These are phyloP conservation scores for Drosophila obscura DNA, from an alignment of 1,140 invertebrate species.

Conservation along the genomic window DNA sequence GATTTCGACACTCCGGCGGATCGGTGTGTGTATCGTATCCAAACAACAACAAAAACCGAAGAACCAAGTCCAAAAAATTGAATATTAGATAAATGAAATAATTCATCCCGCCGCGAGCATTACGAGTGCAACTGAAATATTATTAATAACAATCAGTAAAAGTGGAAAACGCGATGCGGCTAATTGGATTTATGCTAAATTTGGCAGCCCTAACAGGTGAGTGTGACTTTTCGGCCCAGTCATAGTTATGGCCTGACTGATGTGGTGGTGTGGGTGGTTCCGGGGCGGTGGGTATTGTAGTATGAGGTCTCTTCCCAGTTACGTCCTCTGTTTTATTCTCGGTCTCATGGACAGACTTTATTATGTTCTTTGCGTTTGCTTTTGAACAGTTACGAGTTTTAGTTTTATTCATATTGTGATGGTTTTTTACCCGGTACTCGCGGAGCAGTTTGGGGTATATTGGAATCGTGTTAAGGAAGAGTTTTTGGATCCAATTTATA, in stretches of 20 bases:
- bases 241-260: slow-evolving; percentile 8
- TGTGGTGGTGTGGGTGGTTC: slow-evolving; percentile 13
- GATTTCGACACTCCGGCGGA: slow-evolving; percentile 51
- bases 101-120: slow-evolving; percentile 22
- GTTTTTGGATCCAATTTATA: no score
- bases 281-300: slow-evolving; percentile 1
- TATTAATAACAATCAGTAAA: slow-evolving; percentile 29
- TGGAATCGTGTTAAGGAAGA: no score
- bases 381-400: slow-evolving; percentile 23
- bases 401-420: slow-evolving; percentile 41
- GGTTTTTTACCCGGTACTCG: slow-evolving; percentile 20
- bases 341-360: slow-evolving; percentile 39
- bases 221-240: slow-evolving; percentile 28
- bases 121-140: slow-evolving; percentile 13
- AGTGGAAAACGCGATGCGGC: slow-evolving; percentile 43
- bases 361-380: slow-evolving; percentile 31
- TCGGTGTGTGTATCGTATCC: slow-evolving; percentile 22
- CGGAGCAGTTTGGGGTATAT: no score
- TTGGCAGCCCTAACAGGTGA: slow-evolving; percentile 76
- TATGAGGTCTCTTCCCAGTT: slow-evolving; percentile 19
- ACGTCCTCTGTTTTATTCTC: slow-evolving; percentile 46
- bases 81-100: slow-evolving; percentile 50
- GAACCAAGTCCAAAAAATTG: slow-evolving; percentile 47
- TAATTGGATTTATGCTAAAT: slow-evolving; percentile 77
- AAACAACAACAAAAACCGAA: slow-evolving; percentile 18